phyloP scores from a whole-genome alignment of 2,113 vertebrate species.

The Leucopsar rothschildi region DNA sequence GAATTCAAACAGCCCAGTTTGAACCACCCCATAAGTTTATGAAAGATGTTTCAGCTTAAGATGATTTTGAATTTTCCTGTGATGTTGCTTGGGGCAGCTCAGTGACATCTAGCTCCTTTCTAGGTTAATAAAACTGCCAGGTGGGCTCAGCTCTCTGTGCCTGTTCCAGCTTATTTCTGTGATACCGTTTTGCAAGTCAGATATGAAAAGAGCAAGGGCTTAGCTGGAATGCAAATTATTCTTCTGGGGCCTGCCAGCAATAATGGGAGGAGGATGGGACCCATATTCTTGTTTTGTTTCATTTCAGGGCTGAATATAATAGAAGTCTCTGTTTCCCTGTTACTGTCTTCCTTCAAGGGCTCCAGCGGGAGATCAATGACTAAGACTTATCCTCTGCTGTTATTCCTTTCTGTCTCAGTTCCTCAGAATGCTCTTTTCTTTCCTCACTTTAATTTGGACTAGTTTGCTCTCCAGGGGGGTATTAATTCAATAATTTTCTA shows the following conservation, averaged over 20 bases:
- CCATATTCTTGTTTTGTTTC: not conserved
- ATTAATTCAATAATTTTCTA: not conserved
- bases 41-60: not conserved
- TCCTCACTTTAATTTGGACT: not conserved
- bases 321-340: not conserved
- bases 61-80: not conserved
- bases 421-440: not conserved
- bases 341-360: not conserved
- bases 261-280: not conserved
- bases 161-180: not conserved
- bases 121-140: not conserved
- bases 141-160: not conserved
- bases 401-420: not conserved
- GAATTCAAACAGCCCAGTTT: not conserved
- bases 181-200: not conserved
- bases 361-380: not conserved
- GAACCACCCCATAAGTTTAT: not conserved
- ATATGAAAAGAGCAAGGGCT: not conserved
- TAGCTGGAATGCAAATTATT: conserved; percentile 1
- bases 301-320: not conserved
- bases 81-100: not conserved
- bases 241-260: not conserved
- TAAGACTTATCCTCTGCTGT: not conserved
- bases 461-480: not conserved
- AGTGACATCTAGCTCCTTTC: not conserved